Base-by-base conservation (phyloP, 2,113 vertebrate species). In the Arvicanthis niloticus region DNA sequence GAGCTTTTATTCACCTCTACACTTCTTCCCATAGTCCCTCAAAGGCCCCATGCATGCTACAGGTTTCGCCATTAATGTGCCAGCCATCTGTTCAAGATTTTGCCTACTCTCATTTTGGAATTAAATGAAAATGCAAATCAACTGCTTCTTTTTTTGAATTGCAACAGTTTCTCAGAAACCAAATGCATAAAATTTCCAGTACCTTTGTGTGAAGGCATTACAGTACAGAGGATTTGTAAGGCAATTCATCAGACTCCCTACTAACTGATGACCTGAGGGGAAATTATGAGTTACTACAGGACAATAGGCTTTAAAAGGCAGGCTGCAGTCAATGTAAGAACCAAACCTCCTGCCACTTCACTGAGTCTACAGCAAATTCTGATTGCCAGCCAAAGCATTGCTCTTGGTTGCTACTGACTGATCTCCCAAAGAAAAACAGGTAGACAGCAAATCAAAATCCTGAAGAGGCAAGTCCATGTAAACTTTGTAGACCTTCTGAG, bases 41-140 rank as follows among this genome's bases (percentile, higher is more conserved):
- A n/a, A 37, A n/a, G 2, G 22, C 13, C 11, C 65, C n/a, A 88
- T 6, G 11, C 29, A 87, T 11, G 7, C 73, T 88, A 67, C 29
- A 84, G 21, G 9, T 90, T 86, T 77, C 19, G 70, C 37, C 22
- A 86, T 26, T 87, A 82, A 90, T 48, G 31, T 91, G 37, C 5
- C 60, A 95, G 15, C 31, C 75, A 70, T 53, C 51, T 96, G 45
- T 48, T 31, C 48, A 45, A 91, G 31, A 42, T 84, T n/a, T 48
- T 48, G 5, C 9, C 29, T 29, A 17, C 53, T 73, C 5, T 73
- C 34, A 68, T 3, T 73, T 62, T 72, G 16, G 86, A 88, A 92
- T 77, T 90, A 90, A 92, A 78, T 86, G 51, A 91, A 92, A 93
- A 40, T 37, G 17, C 58, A 90, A 97, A 65, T n/a, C 75, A 88